Evolutionary conservation across 2,113 vertebrate genomes (phyloP).

Genomic region (Machaerirhynchus nigripectus): DNA sequence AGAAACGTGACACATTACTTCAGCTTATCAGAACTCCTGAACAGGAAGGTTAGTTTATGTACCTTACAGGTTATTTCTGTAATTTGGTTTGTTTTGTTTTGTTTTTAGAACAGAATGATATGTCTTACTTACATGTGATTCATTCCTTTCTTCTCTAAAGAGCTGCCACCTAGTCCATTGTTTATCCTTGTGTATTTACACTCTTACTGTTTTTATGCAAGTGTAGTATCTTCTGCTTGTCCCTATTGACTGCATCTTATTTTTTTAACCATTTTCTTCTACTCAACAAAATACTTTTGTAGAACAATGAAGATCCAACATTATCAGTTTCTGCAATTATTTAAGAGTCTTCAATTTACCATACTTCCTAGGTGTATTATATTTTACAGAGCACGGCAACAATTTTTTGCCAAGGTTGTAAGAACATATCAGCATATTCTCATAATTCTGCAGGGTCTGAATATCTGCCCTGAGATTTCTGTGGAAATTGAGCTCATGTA

Average conservation of each 20-base stretch:
- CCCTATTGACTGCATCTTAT: background rate
- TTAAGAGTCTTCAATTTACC: background rate
- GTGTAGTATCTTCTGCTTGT: background rate
- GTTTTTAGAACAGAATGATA: background rate
- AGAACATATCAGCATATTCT: background rate
- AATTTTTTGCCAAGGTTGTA: background rate
- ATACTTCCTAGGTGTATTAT: background rate
- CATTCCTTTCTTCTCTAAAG: background rate
- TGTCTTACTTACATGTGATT: background rate
- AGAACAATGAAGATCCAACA: background rate
- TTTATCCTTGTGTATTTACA: background rate
- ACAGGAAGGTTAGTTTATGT: background rate
- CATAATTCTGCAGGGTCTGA: background rate
- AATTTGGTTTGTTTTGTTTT: background rate
- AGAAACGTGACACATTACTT: background rate
- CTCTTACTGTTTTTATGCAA: background rate
- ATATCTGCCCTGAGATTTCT: background rate
- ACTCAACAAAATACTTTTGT: background rate
- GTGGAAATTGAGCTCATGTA: background rate
- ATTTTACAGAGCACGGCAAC: background rate
- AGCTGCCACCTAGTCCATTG: background rate
- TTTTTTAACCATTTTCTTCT: background rate
- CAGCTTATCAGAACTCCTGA: background rate
- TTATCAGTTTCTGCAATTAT: background rate
- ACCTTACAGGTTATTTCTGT: background rate